Evolutionary conservation across 53 echinoderm and acorn worm species (phyloP).

Genomic region (Stichopus horrens): DNA sequence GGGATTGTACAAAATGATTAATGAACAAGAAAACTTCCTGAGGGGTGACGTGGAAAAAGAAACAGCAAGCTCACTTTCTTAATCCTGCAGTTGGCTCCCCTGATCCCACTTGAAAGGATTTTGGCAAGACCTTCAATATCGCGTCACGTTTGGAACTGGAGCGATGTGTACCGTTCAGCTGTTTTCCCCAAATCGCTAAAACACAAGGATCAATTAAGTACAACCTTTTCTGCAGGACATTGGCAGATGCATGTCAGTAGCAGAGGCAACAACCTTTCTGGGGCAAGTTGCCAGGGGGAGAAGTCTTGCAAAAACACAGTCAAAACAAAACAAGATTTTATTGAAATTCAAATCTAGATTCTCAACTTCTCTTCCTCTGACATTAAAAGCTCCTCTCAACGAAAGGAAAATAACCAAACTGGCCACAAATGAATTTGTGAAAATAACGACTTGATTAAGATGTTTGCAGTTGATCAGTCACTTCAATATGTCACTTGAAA

Average conservation of each 20-base stretch:
- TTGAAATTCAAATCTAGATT: neutral
- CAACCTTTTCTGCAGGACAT: neutral
- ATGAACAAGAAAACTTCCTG: neutral
- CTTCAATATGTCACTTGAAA: neutral
- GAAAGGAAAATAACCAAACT: slow-evolving; percentile 20
- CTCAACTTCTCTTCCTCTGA: neutral
- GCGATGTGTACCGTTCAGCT: neutral
- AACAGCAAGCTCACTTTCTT: neutral
- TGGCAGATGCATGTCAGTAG: neutral
- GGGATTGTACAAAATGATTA: neutral
- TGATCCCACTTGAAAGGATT: neutral
- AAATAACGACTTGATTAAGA: neutral
- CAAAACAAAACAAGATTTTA: slow-evolving; percentile 2
- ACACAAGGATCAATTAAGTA: neutral
- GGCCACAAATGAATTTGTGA: neutral
- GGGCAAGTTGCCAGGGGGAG: slow-evolving; percentile 28
- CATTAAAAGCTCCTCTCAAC: neutral
- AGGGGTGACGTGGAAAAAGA: neutral
- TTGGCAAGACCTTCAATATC: neutral
- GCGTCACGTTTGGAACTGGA: neutral
- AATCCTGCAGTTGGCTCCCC: neutral
- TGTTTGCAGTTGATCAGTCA: neutral
- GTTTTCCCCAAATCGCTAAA: neutral
- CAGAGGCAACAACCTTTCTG: slow-evolving; percentile 13
- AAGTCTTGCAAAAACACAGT: neutral